Base-by-base conservation (phyloP, 2,797 vertebrate genomes). In the Rhodeus uyekii region DNA sequence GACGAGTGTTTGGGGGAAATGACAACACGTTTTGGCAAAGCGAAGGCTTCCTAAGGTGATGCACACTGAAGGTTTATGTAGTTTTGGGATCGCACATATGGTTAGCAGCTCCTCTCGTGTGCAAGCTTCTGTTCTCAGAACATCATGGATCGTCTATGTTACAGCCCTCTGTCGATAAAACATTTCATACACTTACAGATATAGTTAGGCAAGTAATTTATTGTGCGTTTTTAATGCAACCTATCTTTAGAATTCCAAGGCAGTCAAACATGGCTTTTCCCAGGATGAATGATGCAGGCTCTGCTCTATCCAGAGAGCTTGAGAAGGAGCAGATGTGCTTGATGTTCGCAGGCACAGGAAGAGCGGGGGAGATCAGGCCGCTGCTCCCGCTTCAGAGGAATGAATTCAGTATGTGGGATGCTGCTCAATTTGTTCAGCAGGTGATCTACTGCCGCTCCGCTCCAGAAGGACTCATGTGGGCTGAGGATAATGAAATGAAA, bases 301-400 rank as follows among this genome's bases (percentile, higher is more conserved):
- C 84, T 88, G 86, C 87, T 87, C 67, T 67, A 77, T 88, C 89
- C 80, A 87, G 90, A 93, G 89, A 89, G 83, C 77, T 87, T 90
- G 92, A 94, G 87, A 88, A 81, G 87, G 81, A 92, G 92, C 94
- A 95, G 93, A 95, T 95, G 94, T 92, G 90, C 83, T 42, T 55
- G 73, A 86, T 73, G 67, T 86, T 87, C 24, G n/a, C 72, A 72
- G 76, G 48, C 58, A 68, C 38, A 53, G 78, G 48, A 76, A 65
- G 58, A 86, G 80, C 32, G 83, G 88, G 78, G 88, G 85, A 92
- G 90, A 90, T 89, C 86, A 86, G 86, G 87, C 90, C 81, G 39
- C 74, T 84, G 64, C 85, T 86, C 78, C 85, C 82, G 68, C 85
- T 81, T 68, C 83, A 83, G 87, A 89, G 89, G 90, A 91, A 90